A percentile compares a stretch with the other conserved stretches of the same genome.
These are phyloP conservation scores for Scaptomyza montana DNA, from an alignment of 1,140 invertebrate species.

Conservation along the genomic window DNA sequence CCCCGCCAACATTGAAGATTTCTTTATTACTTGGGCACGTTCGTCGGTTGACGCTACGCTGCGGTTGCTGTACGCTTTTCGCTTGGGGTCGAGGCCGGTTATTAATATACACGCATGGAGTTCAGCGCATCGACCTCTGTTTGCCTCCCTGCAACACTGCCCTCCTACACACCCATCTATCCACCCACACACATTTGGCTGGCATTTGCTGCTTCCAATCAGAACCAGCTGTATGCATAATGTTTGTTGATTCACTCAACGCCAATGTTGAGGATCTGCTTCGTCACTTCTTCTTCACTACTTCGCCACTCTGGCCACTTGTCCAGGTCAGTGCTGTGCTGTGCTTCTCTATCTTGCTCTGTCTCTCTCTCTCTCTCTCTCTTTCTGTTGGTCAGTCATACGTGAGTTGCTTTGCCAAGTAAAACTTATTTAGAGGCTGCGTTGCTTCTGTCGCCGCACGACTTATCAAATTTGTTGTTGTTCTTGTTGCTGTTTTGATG, in stretches of 20 bases:
- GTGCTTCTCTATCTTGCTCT: background rate
- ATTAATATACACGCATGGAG: slow-evolving; percentile 79
- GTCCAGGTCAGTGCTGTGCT: slow-evolving; percentile 39
- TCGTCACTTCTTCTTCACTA: slow-evolving; percentile 54
- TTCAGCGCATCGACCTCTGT: slow-evolving; percentile 52
- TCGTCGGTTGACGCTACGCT: slow-evolving; percentile 31
- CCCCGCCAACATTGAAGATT: slow-evolving; percentile 73
- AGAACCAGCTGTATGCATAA: slow-evolving; percentile 79
- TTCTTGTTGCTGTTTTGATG: slow-evolving; percentile 36
- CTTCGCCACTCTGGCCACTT: slow-evolving; percentile 35
- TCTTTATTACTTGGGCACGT: slow-evolving; percentile 82
- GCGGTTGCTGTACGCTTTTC: slow-evolving; percentile 12
- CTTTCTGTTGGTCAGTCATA: slow-evolving; percentile 32
- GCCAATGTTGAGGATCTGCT: slow-evolving; percentile 69
- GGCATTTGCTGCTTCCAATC: slow-evolving; percentile 39
- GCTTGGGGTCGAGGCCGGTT: slow-evolving; percentile 80
- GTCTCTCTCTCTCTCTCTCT: slow-evolving; percentile 5
- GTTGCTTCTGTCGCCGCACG: slow-evolving; percentile 65
- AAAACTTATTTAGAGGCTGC: slow-evolving; percentile 46
- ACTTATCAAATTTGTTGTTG: slow-evolving; percentile 63
- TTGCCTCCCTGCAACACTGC: slow-evolving; percentile 9
- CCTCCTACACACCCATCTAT: background rate
- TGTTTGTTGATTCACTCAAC: slow-evolving; percentile 69
- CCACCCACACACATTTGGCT: slow-evolving; percentile 9
- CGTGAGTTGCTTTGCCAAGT: slow-evolving; percentile 61